Conservation (phyloP, 2,797 vertebrate genomes). For the Notolabrus celidotus region DNA sequence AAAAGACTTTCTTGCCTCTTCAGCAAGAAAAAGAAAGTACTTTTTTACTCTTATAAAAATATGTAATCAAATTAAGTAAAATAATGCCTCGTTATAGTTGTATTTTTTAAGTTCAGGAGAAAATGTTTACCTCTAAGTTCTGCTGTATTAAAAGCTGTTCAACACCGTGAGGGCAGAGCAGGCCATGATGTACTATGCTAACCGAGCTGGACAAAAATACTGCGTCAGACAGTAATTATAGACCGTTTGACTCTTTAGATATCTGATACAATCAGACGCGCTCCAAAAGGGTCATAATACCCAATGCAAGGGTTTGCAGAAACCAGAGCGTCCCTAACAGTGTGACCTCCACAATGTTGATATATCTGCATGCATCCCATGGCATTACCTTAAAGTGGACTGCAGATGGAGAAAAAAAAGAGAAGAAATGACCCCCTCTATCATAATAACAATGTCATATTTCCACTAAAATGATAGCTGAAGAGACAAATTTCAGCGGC, state of each 20-base stretch:
- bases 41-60: no score
- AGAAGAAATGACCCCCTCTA: slow-evolving; percentile 4
- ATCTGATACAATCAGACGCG: slow-evolving; percentile 64
- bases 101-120: neutral
- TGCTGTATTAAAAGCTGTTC: slow-evolving; percentile 36
- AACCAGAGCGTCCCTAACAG: slow-evolving; percentile 52
- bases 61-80: neutral
- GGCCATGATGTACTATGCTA: slow-evolving; percentile 34
- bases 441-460: slow-evolving; percentile 38
- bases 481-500: slow-evolving; percentile 16
- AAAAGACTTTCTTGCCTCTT: slow-evolving; percentile 9
- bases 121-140: slow-evolving; percentile 13
- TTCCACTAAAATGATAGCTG: slow-evolving; percentile 31
- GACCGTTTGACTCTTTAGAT: slow-evolving; percentile 59
- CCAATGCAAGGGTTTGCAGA: slow-evolving; percentile 34
- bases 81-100: neutral
- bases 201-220: slow-evolving; percentile 44
- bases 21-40: no score
- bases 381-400: slow-evolving; percentile 16
- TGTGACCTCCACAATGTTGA: slow-evolving; percentile 60
- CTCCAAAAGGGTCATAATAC: slow-evolving; percentile 51
- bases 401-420: slow-evolving; percentile 13
- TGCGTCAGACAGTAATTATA: slow-evolving; percentile 55
- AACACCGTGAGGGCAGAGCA: slow-evolving; percentile 34
- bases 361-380: slow-evolving; percentile 29